Evolutionary conservation across 92 coral and sea anemone genomes (phyloP), one percentile per base, ranked within the genome.

Genomic region (Siderastrea siderea): DNA sequence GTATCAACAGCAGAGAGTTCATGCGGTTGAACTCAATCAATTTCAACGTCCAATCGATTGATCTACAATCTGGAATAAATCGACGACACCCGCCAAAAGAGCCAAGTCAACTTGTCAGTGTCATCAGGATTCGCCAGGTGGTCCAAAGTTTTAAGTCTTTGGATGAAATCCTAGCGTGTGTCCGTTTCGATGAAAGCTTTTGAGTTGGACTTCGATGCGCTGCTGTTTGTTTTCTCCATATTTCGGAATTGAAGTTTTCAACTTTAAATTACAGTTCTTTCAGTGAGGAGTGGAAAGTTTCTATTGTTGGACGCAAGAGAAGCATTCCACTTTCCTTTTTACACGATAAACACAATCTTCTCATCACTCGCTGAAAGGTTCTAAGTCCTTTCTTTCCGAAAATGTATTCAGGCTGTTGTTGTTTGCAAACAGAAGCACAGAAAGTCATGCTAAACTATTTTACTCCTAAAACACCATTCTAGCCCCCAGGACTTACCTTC

Each of bases 391-490:
- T 65, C 50, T 50, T 57, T 13, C 9, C 45, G 51, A 80, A 70
- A 58, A 80, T 80, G 67, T 66, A 67, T 80, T 80, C 75, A 69
- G 63, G 75, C 86, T 57, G 48, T 47, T 53, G 57, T 57, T 82
- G 69, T 70, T 71, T 70, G 86, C 86, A 71, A 71, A 82, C 86
- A 82, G 44, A 65, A 47, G 45, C 19, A 13, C 15, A 71, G 45
- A 58, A 82, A 70, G 78, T 71, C 78, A 71, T 82, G 78, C 69
- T 79, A 47, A 47, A 57, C 78, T 69, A 55, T 70, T 82, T 82
- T 46, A 46, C 53, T 14, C 60, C 11, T 45, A 55, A 55, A 69
- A 73, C 53, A 45, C 57, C 47, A 58, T 17, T 10, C 14, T 38
- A 55, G 53, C 8, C 45, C 26, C 47, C 68, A 17, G 9, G 3